phyloP scores from a whole-genome alignment of 2,888 invertebrate species.

The Nomada flava region DNA sequence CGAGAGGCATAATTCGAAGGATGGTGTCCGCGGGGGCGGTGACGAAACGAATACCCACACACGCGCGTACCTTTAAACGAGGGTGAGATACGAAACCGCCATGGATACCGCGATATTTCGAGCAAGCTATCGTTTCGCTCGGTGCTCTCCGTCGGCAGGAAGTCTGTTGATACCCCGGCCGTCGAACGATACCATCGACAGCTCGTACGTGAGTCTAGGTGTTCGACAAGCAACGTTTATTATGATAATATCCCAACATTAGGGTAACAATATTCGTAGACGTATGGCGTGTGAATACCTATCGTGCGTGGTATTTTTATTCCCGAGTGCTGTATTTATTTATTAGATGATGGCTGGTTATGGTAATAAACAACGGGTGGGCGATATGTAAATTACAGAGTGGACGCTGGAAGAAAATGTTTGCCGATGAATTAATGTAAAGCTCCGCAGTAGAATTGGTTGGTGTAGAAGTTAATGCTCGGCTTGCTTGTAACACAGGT shows the following conservation, averaged over 20 bases:
- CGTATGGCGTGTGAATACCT: too few relatives aligned
- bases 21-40: conserved; percentile 67
- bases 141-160: conserved; percentile 54
- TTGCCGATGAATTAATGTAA: too few relatives aligned
- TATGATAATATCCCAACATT: conserved; percentile 38
- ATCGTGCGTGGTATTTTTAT: too few relatives aligned
- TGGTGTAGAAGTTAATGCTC: too few relatives aligned
- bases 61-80: conserved; percentile 16
- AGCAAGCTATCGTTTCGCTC: conserved; percentile 49
- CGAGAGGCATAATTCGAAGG: conserved; percentile 58
- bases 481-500: too few relatives aligned
- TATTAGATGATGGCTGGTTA: too few relatives aligned
- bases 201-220: conserved; percentile 48
- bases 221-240: conserved; percentile 49
- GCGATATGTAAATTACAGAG: too few relatives aligned
- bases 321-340: too few relatives aligned
- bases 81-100: conserved; percentile 59
- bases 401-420: too few relatives aligned
- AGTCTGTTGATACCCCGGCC: conserved; percentile 58
- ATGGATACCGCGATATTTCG: conserved; percentile 63
- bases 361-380: too few relatives aligned
- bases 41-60: conserved; percentile 48
- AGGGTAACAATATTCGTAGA: conserved; percentile 8
- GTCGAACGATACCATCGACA: conserved; percentile 69
- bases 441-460: too few relatives aligned